Conservation (phyloP, 2,113 vertebrate species). For the Pseudopodoces humilis region DNA sequence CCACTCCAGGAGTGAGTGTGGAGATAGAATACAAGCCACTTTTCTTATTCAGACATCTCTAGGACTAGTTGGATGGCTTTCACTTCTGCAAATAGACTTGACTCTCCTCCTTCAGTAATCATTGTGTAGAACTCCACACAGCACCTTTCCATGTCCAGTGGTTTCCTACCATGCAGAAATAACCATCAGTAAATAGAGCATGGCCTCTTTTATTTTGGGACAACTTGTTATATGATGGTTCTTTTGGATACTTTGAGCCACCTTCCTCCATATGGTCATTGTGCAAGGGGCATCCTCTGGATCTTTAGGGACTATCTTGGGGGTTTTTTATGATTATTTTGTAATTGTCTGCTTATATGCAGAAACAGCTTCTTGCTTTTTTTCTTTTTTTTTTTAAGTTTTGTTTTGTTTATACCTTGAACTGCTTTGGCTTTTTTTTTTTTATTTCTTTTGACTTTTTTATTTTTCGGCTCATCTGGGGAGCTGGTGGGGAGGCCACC, state of each 20-base stretch:
- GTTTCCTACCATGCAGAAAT: neutral
- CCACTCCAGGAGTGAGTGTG: neutral
- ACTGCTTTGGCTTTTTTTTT: neutral
- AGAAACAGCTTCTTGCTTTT: neutral
- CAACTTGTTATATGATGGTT: neutral
- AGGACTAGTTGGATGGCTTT: neutral
- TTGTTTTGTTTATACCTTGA: neutral
- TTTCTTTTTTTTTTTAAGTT: neutral
- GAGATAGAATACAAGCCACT: neutral
- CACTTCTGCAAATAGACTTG: neutral
- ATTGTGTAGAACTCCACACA: too few species aligned
- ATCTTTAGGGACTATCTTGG: neutral
- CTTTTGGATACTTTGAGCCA: neutral
- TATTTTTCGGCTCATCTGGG: too few species aligned
- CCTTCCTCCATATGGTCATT: neutral
- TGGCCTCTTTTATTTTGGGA: neutral
- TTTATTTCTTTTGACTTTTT: neutral
- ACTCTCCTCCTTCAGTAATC: neutral
- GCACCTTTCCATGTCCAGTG: accelerated
- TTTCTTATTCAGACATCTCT: neutral
- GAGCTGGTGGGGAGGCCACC: accelerated
- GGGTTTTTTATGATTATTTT: neutral
- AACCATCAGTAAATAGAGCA: neutral
- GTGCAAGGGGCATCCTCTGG: neutral
- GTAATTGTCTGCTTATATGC: neutral